These are phyloP conservation scores for Calliphora vicina DNA, from an alignment of 1,140 invertebrate species.

Conservation along the genomic window DNA sequence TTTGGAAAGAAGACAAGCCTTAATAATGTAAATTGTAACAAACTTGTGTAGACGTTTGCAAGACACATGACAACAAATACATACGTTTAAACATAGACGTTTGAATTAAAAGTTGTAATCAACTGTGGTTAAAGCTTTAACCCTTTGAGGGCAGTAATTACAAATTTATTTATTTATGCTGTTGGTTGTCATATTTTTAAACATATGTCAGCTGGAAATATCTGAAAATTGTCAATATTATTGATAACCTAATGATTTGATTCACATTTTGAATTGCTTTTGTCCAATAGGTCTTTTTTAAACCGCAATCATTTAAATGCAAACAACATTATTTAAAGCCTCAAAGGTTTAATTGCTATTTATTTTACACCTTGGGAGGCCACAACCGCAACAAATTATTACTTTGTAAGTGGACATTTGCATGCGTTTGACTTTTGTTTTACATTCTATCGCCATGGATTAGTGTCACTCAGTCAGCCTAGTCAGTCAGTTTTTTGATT, in stretches of 20 bases:
- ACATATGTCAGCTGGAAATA: no score
- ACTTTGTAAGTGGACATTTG: not conserved
- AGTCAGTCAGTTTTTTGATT: not conserved
- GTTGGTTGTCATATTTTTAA: no score
- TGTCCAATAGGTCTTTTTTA: no score
- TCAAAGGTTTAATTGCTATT: not conserved
- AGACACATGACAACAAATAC: not conserved
- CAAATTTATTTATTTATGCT: no score
- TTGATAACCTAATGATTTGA: no score
- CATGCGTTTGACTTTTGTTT: not conserved
- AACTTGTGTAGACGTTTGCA: not conserved
- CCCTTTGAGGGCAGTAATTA: not conserved
- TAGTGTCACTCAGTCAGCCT: not conserved
- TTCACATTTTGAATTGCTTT: no score
- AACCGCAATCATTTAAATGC: no score
- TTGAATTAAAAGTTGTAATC: no score
- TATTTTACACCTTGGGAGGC: not conserved
- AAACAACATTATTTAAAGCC: no score
- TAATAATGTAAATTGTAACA: not conserved
- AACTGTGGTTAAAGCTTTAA: not conserved
- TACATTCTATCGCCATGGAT: not conserved
- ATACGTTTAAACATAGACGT: not conserved
- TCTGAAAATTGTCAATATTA: no score
- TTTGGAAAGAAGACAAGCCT: not conserved
- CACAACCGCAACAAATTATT: not conserved